Evolutionary conservation across 2,888 invertebrate genomes (phyloP).

Genomic region (Cephus sareptanus): DNA sequence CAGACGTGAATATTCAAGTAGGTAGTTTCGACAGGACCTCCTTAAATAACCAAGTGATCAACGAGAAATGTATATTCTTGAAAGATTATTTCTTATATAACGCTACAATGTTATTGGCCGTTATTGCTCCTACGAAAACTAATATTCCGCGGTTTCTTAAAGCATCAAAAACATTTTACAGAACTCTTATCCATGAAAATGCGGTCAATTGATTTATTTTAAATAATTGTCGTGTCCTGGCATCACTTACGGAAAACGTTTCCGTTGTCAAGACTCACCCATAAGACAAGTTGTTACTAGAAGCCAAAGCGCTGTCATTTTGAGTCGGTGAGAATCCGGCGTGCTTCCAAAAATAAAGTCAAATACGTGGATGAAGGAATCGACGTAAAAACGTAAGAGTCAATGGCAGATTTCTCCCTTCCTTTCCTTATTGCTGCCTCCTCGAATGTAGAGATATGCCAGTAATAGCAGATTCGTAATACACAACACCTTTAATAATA

Average conservation of each 20-base stretch:
- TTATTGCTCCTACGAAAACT: background rate
- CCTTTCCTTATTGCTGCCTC: too few relatives aligned
- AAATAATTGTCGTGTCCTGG: background rate
- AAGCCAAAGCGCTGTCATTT: background rate
- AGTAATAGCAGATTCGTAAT: background rate
- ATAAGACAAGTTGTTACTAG: constrained; percentile 21
- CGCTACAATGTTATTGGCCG: background rate
- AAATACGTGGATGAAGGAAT: background rate
- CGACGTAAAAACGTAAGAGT: background rate
- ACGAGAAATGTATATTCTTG: too few relatives aligned
- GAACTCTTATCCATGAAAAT: background rate
- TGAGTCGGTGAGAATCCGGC: background rate
- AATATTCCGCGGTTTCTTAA: background rate
- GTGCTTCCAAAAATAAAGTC: constrained; percentile 1
- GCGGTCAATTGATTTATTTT: background rate
- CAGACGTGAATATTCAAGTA: too few relatives aligned
- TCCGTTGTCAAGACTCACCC: constrained; percentile 25
- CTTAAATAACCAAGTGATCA: too few relatives aligned
- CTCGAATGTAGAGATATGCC: too few relatives aligned
- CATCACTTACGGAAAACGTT: background rate
- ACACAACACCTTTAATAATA: background rate
- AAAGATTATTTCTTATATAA: background rate
- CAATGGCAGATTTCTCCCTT: background rate
- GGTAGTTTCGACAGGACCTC: too few relatives aligned
- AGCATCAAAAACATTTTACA: background rate